Evolutionary conservation across 1,140 invertebrate species (phyloP).

Genomic region (Leptinotarsa defecta): DNA sequence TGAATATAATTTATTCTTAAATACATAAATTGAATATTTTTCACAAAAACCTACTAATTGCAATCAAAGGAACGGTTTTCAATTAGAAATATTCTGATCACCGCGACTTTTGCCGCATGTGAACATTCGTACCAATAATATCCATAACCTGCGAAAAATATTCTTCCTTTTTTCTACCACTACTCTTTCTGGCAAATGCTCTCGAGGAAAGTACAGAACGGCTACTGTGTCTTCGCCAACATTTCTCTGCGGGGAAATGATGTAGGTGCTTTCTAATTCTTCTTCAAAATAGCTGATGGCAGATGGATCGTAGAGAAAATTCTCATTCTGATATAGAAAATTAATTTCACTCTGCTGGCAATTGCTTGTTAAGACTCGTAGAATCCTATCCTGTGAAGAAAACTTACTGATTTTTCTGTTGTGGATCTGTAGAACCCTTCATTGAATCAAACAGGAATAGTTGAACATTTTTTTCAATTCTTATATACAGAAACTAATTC

Average conservation of each 20-base stretch:
- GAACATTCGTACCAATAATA: neutral
- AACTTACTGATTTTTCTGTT: too few relatives aligned
- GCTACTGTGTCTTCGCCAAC: neutral
- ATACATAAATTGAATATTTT: neutral
- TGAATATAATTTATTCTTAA: too few relatives aligned
- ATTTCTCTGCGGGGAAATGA: neutral
- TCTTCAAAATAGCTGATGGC: conserved; percentile 15
- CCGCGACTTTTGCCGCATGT: neutral
- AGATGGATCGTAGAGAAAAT: conserved; percentile 18
- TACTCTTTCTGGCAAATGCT: neutral
- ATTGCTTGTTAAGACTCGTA: neutral
- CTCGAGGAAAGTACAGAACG: conserved; percentile 10
- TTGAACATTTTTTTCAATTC: too few relatives aligned
- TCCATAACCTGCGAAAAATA: conserved; percentile 10
- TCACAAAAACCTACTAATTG: neutral
- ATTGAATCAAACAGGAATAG: too few relatives aligned
- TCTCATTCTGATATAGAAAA: conserved; percentile 4
- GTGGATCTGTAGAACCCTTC: too few relatives aligned
- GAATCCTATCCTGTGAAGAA: conserved; percentile 17
- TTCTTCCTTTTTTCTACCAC: neutral
- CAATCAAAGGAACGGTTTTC: neutral
- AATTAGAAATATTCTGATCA: neutral
- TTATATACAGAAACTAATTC: too few relatives aligned
- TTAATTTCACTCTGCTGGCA: neutral
- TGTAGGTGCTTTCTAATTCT: neutral